Evolutionary conservation across 1,140 invertebrate genomes (phyloP), one percentile per base, ranked within the genome.

Genomic region (Achroia grisella): DNA sequence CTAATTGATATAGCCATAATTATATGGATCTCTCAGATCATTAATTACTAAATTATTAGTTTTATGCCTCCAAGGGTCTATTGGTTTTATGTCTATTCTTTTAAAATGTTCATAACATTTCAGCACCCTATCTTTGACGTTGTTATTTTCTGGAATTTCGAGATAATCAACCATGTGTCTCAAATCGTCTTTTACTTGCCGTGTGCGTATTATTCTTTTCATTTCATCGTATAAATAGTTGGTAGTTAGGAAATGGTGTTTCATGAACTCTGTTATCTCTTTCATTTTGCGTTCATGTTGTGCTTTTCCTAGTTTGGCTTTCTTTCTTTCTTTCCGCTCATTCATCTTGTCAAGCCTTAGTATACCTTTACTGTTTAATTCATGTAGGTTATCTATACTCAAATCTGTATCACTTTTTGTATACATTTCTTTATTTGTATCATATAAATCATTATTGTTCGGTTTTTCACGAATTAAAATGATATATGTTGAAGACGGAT

Each of bases 191-290:
- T 54, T 56, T 0, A 67, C 45, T 4, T 35, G 10, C 4, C 45
- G 36, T 5, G 40, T 43, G 0, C 9, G 43, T 40, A 39, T 32
- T 14, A 72, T 67, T 29, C 58, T 54, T 29, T 47, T 10, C 32
- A 72, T 53, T 58, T 66, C 69, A 2, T 54, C 28, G 13, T 61
- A 55, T 10, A 72, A 56, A 50, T 67, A 72, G 13, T 48, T 42
- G 0, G 62, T 62, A 2, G 52, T 53, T 13, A 52, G 27, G 23
- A 52, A 43, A 35, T 62, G 52, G 11, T 50, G 37, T 36, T 44
- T 41, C 23, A 72, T 52, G 9, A 62, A 67, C 27, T 55, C 39
- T 0, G 35, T 53, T 6, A 71, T 30, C 41, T 54, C 52, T 33
- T 46, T 44, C 34, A 64, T 44, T 48, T 53, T 60, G 12, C 30